Conservation (phyloP, 2,888 invertebrate genomes). For the Ophion ellenae region DNA sequence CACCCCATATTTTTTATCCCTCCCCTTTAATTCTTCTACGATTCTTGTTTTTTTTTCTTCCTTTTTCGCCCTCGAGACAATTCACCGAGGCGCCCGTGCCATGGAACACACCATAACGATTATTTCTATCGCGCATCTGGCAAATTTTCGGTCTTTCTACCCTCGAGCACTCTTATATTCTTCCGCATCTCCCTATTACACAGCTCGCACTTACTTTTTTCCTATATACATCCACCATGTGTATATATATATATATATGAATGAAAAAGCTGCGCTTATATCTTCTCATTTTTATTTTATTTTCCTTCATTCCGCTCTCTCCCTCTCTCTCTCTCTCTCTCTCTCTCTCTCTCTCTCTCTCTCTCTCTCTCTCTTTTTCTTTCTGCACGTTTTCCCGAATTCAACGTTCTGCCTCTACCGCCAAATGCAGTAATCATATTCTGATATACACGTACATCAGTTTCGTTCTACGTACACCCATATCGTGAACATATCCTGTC, state of each 20-base stretch:
- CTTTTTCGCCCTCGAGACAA: slow-evolving; percentile 23
- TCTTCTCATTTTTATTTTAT: slow-evolving; percentile 47
- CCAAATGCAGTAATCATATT: slow-evolving; percentile 15
- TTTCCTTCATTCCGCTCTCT: slow-evolving; percentile 15
- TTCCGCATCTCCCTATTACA: slow-evolving; percentile 31
- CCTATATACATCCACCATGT: not conserved
- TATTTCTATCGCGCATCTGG: slow-evolving; percentile 54
- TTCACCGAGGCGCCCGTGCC: slow-evolving; percentile 8
- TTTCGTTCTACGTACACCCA: not conserved
- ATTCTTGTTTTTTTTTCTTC: not conserved
- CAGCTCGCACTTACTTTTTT: slow-evolving; percentile 36
- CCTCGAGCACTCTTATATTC: slow-evolving; percentile 27
- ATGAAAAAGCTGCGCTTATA: slow-evolving; percentile 31
- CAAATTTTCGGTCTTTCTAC: slow-evolving; percentile 47
- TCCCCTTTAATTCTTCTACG: slow-evolving; percentile 43
- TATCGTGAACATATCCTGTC: slow-evolving; percentile 1
- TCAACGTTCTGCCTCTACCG: slow-evolving; percentile 12
- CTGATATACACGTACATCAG: not conserved
- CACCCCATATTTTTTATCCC: slow-evolving; percentile 18
- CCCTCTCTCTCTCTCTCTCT: slow-evolving; percentile 3
- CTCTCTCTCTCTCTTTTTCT: not conserved
- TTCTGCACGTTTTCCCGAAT: slow-evolving; percentile 30
- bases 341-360: not conserved
- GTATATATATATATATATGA: not conserved
- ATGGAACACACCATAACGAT: slow-evolving; percentile 19